phyloP scores from a whole-genome alignment of 2,113 vertebrate genomes.

The Hassar affinis region DNA sequence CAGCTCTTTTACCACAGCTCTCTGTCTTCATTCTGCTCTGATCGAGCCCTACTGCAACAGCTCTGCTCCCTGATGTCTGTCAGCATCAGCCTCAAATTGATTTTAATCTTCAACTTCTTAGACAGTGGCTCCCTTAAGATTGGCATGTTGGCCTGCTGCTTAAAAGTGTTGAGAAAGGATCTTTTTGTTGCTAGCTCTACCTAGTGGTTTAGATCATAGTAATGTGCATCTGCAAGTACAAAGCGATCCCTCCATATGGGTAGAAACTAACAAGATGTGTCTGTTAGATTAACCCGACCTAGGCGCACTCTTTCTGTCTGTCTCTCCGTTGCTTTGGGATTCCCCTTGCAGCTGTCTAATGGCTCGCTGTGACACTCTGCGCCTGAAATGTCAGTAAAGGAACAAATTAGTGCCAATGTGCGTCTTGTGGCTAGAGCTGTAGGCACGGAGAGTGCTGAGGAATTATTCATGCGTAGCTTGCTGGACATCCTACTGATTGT shows the following conservation, averaged over 20 bases:
- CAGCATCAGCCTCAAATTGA: conserved; percentile 25
- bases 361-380: conserved; percentile 32
- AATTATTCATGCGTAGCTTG: conserved; percentile 50
- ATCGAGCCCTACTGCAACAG: conserved; percentile 15
- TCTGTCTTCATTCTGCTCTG: background rate
- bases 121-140: conserved; percentile 26
- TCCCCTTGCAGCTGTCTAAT: conserved; percentile 36
- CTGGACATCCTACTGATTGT: conserved; percentile 60
- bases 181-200: background rate
- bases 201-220: conserved; percentile 9
- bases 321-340: conserved; percentile 25
- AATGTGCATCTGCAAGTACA: background rate
- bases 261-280: conserved; percentile 4
- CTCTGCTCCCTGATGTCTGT: conserved; percentile 31
- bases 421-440: conserved; percentile 15
- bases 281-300: conserved; percentile 35
- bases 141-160: conserved; percentile 5
- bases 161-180: background rate
- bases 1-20: conserved; percentile 20
- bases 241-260: background rate
- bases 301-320: background rate
- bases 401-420: conserved; percentile 34
- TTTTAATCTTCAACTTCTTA: conserved; percentile 35
- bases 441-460: conserved; percentile 26
- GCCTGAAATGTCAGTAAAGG: conserved; percentile 19